These are phyloP conservation scores for Cabera pusaria DNA, from an alignment of 2,888 invertebrate genomes.

Conservation along the genomic window DNA sequence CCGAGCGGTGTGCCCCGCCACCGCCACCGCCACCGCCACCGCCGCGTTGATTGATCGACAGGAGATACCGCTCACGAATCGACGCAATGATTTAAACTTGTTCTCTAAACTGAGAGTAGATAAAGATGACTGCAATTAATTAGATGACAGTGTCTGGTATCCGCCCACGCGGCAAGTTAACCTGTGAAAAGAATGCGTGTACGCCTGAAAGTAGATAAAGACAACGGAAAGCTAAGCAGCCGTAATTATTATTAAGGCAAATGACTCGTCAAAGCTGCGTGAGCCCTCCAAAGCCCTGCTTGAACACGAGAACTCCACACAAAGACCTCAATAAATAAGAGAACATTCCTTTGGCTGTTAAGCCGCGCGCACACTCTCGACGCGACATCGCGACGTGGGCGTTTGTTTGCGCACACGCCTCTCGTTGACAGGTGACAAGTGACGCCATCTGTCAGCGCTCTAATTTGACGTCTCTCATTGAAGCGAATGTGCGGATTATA, in stretches of 20 bases:
- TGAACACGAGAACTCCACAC: too few species aligned
- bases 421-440: constrained; percentile 35
- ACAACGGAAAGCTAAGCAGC: too few species aligned
- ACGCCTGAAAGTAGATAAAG: too few species aligned
- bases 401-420: constrained; percentile 16
- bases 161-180: constrained; percentile 6
- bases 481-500: constrained; percentile 37
- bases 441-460: constrained; percentile 34
- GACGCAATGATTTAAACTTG: constrained; percentile 6
- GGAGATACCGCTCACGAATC: constrained; percentile 4
- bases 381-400: constrained; percentile 26
- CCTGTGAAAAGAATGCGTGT: not conserved
- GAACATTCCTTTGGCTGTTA: too few species aligned
- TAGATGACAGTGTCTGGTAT: not conserved
- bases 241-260: too few species aligned
- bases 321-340: too few species aligned
- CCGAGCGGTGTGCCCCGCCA: constrained; percentile 1
- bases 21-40: too few species aligned
- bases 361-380: constrained; percentile 19
- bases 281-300: too few species aligned
- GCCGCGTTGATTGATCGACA: constrained; percentile 7
- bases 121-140: constrained; percentile 10
- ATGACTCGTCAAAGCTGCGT: too few species aligned
- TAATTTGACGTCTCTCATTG: constrained; percentile 26
- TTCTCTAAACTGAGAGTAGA: not conserved